Conservation (phyloP, 2,797 vertebrate genomes). For the Gobionotothen gibberifrons region DNA sequence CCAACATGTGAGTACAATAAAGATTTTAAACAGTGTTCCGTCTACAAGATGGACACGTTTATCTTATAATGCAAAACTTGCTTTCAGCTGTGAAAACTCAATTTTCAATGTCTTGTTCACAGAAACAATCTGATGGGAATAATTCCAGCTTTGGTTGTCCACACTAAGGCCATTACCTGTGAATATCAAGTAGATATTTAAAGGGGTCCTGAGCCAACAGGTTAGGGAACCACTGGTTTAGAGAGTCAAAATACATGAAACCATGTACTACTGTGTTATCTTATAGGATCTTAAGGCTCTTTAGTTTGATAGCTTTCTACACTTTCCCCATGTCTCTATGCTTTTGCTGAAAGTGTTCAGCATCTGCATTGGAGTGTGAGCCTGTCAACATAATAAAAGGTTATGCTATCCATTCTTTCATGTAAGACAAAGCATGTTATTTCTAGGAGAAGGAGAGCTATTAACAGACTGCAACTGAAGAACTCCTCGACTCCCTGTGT, state of each 20-base stretch:
- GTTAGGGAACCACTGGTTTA: not conserved
- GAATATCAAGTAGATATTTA: constrained; percentile 1
- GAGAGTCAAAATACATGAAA: not conserved
- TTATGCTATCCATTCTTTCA: constrained; percentile 47
- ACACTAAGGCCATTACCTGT: constrained; percentile 6
- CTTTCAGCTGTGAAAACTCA: not conserved
- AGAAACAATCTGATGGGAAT: constrained; percentile 17
- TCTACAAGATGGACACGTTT: not conserved
- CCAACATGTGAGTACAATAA: not conserved
- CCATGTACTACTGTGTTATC: constrained; percentile 2
- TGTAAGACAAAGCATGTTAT: constrained; percentile 59
- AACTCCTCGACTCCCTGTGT: constrained; percentile 32
- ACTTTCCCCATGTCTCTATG: constrained; percentile 26
- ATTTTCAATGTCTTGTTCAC: not conserved
- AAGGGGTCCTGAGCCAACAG: not conserved
- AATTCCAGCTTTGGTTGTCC: constrained; percentile 36
- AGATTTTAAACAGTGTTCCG: not conserved
- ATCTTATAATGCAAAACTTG: constrained; percentile 2
- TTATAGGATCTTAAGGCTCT: not conserved
- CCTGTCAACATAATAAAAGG: constrained; percentile 57
- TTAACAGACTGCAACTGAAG: constrained; percentile 49
- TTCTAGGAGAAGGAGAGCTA: constrained; percentile 48
- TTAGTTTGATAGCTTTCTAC: constrained; percentile 1
- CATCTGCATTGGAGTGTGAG: constrained; percentile 33
- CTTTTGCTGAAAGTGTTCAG: constrained; percentile 31